A percentile compares a stretch with the other conserved stretches of the same genome.
phyloP scores from a whole-genome alignment of 2,888 invertebrate species.

The Caenorhabditis japonica region DNA sequence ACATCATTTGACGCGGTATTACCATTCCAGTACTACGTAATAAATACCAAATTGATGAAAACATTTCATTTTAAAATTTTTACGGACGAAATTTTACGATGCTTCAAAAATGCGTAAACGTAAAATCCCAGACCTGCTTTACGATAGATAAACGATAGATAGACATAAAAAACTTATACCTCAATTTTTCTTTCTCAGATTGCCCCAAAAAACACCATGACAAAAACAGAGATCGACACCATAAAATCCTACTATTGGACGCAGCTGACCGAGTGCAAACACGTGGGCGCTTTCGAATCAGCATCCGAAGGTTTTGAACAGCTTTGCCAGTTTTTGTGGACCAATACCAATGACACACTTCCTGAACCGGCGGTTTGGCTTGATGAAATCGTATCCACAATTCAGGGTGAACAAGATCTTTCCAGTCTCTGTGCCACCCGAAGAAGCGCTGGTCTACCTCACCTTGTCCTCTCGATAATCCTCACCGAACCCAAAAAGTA shows the following conservation, averaged over 20 bases:
- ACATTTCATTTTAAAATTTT: too few relatives aligned
- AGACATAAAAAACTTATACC: too few relatives aligned
- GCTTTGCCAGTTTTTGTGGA: constrained; percentile 84
- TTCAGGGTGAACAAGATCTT: constrained; percentile 68
- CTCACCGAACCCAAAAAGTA: constrained; percentile 60
- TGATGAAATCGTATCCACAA: constrained; percentile 77
- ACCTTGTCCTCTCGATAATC: constrained; percentile 85
- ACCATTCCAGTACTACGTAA: too few relatives aligned
- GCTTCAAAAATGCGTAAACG: too few relatives aligned
- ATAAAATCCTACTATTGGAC: constrained; percentile 78
- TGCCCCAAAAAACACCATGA: constrained; percentile 7
- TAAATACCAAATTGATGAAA: too few relatives aligned
- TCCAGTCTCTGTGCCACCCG: constrained; percentile 84
- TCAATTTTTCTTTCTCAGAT: constrained; percentile 13
- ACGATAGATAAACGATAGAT: too few relatives aligned
- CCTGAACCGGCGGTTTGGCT: constrained; percentile 78
- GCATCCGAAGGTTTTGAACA: constrained; percentile 90
- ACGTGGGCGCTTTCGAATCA: constrained; percentile 97
- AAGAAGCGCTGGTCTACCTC: constrained; percentile 93
- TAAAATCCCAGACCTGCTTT: too few relatives aligned
- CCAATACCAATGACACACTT: constrained; percentile 52
- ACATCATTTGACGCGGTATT: too few relatives aligned
- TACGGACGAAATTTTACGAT: too few relatives aligned
- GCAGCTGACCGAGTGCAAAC: constrained; percentile 83
- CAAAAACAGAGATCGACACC: constrained; percentile 13